phyloP scores from a whole-genome alignment of 2,888 invertebrate species.

The Dasypolia templi region DNA sequence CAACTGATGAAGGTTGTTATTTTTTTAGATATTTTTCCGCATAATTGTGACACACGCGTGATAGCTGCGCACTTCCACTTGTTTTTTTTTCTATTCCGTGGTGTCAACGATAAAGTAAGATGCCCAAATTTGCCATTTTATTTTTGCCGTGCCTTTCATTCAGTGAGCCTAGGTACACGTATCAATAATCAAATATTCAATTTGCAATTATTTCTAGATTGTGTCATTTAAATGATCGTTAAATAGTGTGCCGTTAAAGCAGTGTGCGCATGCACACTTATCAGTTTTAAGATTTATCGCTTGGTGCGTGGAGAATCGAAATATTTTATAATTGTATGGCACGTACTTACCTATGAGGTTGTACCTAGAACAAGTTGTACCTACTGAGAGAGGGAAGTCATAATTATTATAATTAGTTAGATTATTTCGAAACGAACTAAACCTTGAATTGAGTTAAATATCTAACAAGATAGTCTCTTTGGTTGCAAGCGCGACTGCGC shows the following conservation, averaged over 20 bases:
- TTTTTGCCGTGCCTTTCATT: not conserved
- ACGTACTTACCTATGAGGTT: not conserved
- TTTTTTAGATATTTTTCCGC: no score
- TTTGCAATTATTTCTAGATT: not conserved
- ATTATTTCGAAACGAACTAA: not conserved
- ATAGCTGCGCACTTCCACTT: no score
- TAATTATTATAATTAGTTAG: not conserved
- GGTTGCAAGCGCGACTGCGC: not conserved
- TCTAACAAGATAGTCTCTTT: no score
- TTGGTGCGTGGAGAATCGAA: slow-evolving; percentile 7
- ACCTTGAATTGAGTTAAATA: no score
- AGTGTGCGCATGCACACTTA: not conserved
- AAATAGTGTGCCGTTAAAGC: not conserved
- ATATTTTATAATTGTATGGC: not conserved
- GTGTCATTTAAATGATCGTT: not conserved
- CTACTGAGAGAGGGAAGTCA: not conserved
- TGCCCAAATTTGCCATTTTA: not conserved
- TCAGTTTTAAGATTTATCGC: not conserved
- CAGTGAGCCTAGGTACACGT: not conserved
- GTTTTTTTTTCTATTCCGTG: no score
- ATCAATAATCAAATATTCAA: not conserved
- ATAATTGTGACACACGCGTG: no score
- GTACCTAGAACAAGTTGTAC: not conserved
- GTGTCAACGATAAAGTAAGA: not conserved
- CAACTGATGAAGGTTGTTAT: no score